These are phyloP conservation scores for human DNA, from an alignment of 2,113 vertebrate genomes.

Conservation along the genomic window DNA sequence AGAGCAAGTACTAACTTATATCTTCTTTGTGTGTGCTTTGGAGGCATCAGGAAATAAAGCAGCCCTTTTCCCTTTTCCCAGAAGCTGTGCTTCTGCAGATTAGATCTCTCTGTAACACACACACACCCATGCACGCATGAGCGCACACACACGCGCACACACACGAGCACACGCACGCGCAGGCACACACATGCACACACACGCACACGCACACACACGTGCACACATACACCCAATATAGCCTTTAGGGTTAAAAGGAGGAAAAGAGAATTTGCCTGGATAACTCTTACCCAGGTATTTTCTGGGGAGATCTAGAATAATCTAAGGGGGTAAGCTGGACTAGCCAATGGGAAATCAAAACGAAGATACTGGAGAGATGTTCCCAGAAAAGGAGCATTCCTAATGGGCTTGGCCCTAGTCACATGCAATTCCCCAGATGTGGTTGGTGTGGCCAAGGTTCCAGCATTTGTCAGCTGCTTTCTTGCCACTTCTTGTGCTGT, in stretches of 20 bases:
- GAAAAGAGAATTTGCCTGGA: not conserved
- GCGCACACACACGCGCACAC: not conserved
- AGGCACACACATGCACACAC: no score
- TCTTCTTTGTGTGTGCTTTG: no score
- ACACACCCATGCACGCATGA: not conserved
- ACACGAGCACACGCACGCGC: not conserved
- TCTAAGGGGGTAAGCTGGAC: not conserved
- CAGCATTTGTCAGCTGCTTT: not conserved
- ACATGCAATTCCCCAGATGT: not conserved
- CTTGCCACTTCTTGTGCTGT: not conserved
- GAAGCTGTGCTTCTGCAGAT: not conserved
- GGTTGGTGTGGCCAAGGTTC: no score
- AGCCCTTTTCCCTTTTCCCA: not conserved
- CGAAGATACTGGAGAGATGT: not conserved
- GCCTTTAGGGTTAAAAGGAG: not conserved
- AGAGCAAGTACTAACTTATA: not conserved
- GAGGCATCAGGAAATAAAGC: not conserved
- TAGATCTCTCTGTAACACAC: not conserved
- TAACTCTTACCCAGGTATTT: not conserved
- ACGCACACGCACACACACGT: no score
- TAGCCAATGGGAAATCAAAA: not conserved
- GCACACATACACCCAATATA: no score
- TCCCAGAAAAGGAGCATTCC: not conserved
- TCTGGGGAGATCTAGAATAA: not conserved
- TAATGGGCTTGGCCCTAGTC: not conserved